These are phyloP conservation scores for Tinea trinotella DNA, from an alignment of 2,888 invertebrate species.

Conservation along the genomic window DNA sequence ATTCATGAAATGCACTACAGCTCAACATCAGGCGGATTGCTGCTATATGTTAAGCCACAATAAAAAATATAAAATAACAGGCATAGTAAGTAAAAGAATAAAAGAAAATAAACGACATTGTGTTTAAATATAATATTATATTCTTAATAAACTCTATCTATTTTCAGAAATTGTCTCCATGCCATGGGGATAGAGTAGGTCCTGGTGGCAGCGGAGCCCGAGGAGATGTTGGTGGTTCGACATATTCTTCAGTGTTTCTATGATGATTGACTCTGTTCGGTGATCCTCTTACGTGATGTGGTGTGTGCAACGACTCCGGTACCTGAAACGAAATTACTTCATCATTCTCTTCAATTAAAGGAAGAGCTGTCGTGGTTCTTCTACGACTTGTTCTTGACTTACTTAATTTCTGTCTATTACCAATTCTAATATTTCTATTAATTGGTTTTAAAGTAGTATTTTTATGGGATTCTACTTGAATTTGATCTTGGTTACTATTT, in stretches of 20 bases:
- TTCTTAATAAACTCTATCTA: no score
- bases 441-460: not conserved
- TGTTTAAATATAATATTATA: no score
- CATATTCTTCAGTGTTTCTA: not conserved
- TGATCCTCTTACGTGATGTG: not conserved
- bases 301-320: not conserved
- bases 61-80: no score
- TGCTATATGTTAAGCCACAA: no score
- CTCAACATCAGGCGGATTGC: no score
- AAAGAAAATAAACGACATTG: no score
- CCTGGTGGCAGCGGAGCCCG: conserved; percentile 27
- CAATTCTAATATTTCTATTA: not conserved
- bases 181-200: conserved; percentile 42
- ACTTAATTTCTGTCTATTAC: not conserved
- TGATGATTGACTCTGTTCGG: not conserved
- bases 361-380: not conserved
- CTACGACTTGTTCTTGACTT: not conserved
- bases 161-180: conserved; percentile 36
- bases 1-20: no score
- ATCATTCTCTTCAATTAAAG: not conserved
- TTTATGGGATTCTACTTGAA: not conserved
- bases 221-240: not conserved
- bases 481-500: not conserved
- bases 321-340: conserved; percentile 1
- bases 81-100: no score